These are phyloP conservation scores for Cassiopea xamachana DNA, from an alignment of 30 jellyfish, hydroid and myxozoan genomes.

Conservation along the genomic window DNA sequence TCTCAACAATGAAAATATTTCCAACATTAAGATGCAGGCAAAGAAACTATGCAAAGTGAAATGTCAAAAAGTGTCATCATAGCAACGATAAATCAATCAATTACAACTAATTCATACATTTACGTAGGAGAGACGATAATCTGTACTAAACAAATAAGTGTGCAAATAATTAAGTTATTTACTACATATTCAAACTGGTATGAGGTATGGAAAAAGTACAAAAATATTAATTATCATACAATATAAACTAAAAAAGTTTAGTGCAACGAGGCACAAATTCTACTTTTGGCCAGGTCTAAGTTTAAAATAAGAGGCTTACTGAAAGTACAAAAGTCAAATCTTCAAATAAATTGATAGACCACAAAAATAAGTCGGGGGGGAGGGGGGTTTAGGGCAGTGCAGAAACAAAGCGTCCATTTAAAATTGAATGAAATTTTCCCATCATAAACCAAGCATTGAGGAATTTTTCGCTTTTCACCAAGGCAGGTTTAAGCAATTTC, in stretches of 20 bases:
- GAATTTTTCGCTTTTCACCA: too few species aligned
- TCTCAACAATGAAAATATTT: too few species aligned
- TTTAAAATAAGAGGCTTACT: background rate
- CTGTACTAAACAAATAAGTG: constrained; percentile 24
- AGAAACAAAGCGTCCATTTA: too few species aligned
- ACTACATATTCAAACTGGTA: constrained; percentile 41
- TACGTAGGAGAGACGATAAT: background rate
- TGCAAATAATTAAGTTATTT: constrained; percentile 10
- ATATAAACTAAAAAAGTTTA: constrained; percentile 21
- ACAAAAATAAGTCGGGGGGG: too few species aligned
- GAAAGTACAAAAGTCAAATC: background rate
- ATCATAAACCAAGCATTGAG: too few species aligned
- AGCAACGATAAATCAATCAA: constrained; percentile 41
- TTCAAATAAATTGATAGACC: background rate
- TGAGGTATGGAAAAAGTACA: constrained; percentile 46
- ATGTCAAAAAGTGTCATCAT: constrained; percentile 13
- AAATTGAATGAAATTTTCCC: too few species aligned
- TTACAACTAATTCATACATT: constrained; percentile 23
- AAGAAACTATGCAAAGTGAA: background rate
- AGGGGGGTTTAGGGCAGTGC: too few species aligned
- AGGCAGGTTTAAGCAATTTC: too few species aligned
- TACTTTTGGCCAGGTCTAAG: constrained; percentile 15
- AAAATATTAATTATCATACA: constrained; percentile 42
- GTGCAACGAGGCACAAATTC: constrained; percentile 3
- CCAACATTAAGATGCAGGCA: background rate